Conservation (phyloP, 30 jellyfish, hydroid and myxozoan species). For the Aurelia coerulea region DNA sequence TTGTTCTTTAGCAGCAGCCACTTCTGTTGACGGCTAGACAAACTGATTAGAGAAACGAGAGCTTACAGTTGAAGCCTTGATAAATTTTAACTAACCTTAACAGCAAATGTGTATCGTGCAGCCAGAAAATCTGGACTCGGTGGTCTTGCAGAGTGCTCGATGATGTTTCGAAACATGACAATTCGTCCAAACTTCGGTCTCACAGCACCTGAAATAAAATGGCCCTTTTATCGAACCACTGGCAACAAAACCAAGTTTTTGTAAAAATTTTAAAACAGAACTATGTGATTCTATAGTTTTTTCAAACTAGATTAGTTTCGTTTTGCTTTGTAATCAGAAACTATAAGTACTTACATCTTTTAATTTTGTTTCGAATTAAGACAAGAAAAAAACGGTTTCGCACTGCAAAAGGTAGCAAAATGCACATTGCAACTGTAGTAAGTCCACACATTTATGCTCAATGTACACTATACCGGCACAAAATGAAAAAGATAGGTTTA, state of each 20-base stretch:
- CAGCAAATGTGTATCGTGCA: conserved; percentile 86
- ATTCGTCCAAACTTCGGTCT: conserved; percentile 79
- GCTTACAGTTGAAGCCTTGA: neutral
- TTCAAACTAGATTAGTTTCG: too few species aligned
- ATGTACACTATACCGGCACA: too few species aligned
- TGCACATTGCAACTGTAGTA: neutral
- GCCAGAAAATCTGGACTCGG: conserved; percentile 81
- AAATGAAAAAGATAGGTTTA: too few species aligned
- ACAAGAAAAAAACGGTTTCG: too few species aligned
- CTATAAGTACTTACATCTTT: too few species aligned
- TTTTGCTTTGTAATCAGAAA: too few species aligned
- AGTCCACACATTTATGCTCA: neutral
- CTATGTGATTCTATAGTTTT: too few species aligned
- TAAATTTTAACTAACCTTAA: conserved; percentile 54
- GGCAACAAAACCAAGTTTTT: too few species aligned
- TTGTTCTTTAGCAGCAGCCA: neutral
- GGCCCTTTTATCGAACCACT: too few species aligned
- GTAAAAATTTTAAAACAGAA: too few species aligned
- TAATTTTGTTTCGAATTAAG: too few species aligned
- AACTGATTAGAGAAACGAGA: neutral
- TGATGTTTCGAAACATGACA: conserved; percentile 75
- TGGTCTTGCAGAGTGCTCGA: conserved; percentile 85
- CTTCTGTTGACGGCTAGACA: neutral
- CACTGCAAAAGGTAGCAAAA: neutral
- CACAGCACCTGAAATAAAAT: conserved; percentile 61